Evolutionary conservation across 2,113 vertebrate genomes (phyloP).

Genomic region (Phrynocephalus versicolor): DNA sequence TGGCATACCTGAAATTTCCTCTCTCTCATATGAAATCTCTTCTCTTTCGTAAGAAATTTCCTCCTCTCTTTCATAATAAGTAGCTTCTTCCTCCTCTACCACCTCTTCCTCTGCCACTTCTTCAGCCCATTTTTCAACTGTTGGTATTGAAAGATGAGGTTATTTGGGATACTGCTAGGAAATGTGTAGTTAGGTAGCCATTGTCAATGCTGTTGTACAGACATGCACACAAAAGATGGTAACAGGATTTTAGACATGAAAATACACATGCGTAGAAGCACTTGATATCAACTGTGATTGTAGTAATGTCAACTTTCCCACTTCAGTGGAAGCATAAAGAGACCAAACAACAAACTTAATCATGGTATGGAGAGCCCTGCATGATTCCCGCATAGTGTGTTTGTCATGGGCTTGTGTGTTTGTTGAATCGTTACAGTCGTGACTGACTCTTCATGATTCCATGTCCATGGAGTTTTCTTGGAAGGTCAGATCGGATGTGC

Average conservation of each 20-base stretch:
- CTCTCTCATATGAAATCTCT: conserved; percentile 72
- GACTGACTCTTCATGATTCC: no score
- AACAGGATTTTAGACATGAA: neutral
- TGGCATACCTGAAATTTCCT: conserved; percentile 72
- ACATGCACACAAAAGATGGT: neutral
- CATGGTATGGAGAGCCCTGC: neutral
- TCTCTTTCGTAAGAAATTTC: conserved; percentile 49
- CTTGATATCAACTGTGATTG: neutral
- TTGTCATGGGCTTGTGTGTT: neutral
- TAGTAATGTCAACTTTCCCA: conserved; percentile 18
- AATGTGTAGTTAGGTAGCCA: neutral
- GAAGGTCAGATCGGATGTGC: no score
- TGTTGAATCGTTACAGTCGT: no score
- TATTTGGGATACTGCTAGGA: conserved; percentile 33
- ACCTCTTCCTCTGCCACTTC: conserved; percentile 64
- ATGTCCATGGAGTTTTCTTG: no score
- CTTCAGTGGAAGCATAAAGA: neutral
- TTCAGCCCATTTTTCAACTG: conserved; percentile 75
- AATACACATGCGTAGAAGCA: neutral
- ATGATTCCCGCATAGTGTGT: neutral
- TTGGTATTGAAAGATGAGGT: conserved; percentile 65
- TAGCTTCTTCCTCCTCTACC: conserved; percentile 58
- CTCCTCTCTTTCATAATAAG: conserved; percentile 41
- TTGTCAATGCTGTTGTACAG: neutral
- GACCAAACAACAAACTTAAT: neutral